phyloP scores from a whole-genome alignment of 1,140 invertebrate species.

The Achroia grisella region DNA sequence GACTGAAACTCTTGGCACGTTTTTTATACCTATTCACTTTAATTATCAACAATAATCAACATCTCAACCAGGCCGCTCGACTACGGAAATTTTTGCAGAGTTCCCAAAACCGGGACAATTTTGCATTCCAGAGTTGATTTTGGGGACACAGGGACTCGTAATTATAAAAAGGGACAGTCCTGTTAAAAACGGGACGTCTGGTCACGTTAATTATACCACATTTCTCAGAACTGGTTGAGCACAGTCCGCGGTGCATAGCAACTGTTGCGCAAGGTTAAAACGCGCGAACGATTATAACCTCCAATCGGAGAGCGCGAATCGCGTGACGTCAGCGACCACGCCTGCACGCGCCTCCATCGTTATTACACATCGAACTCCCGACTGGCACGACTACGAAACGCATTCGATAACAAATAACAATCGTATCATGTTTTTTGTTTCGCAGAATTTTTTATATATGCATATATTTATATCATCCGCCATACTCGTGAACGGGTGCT shows the following conservation, averaged over 20 bases:
- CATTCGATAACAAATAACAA: slow-evolving; percentile 17
- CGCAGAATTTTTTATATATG: background rate
- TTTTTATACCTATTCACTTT: no score
- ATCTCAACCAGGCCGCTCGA: no score
- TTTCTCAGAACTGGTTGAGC: slow-evolving; percentile 35
- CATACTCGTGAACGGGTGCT: no score
- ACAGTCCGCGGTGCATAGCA: slow-evolving; percentile 43
- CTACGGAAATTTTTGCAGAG: no score
- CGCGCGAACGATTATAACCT: slow-evolving; percentile 28
- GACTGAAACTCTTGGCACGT: no score
- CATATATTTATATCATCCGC: background rate
- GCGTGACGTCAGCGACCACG: slow-evolving; percentile 66
- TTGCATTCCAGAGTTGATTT: no score
- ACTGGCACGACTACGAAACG: slow-evolving; percentile 15
- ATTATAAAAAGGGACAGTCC: no score
- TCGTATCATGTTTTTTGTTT: slow-evolving; percentile 10
- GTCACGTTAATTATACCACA: slow-evolving; percentile 34
- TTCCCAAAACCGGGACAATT: no score
- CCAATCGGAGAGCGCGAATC: slow-evolving; percentile 42
- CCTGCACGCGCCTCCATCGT: slow-evolving; percentile 64
- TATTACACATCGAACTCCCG: slow-evolving; percentile 41
- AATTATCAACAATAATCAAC: no score
- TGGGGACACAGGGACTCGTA: no score
- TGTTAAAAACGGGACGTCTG: no score
- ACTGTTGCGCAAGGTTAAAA: slow-evolving; percentile 65